Evolutionary conservation across 1,140 invertebrate species (phyloP).

Genomic region (Zophobas morio): DNA sequence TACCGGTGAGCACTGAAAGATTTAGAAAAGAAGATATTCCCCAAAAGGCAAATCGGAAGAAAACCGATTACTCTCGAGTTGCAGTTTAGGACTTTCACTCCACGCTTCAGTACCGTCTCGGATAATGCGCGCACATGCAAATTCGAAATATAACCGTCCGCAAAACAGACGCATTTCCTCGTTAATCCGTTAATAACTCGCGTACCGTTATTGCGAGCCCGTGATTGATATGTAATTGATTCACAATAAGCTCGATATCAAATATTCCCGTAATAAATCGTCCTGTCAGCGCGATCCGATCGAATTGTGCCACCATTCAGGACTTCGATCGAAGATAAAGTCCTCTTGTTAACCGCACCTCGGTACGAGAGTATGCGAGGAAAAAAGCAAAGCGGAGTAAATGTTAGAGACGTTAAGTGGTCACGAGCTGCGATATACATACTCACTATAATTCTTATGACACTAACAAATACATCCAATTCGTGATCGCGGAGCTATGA

Average conservation of each 20-base stretch:
- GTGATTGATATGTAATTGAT: conserved; percentile 27
- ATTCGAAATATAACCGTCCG: neutral
- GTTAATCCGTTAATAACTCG: neutral
- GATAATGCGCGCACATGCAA: neutral
- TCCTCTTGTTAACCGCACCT: conserved; percentile 29
- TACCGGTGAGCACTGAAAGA: too few species aligned
- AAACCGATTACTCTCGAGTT: too few species aligned
- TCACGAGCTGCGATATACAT: conserved; percentile 36
- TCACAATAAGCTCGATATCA: conserved; percentile 2
- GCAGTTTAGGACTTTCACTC: neutral
- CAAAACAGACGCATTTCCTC: conserved; percentile 5
- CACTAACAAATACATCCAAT: conserved; percentile 17
- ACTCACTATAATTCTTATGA: conserved; percentile 29
- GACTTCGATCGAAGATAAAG: conserved; percentile 10
- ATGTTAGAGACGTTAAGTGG: conserved; percentile 28
- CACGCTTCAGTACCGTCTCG: neutral
- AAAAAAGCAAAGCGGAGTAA: conserved; percentile 16
- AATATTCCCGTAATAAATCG: conserved; percentile 9
- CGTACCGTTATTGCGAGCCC: neutral
- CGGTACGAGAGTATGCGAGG: conserved; percentile 11
- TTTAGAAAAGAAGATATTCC: too few species aligned
- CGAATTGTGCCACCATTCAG: conserved; percentile 13
- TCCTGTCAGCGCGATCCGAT: conserved; percentile 4
- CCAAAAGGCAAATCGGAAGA: neutral
- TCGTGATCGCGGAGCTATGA: conserved; percentile 35